Conservation (phyloP, 92 coral and sea anemone genomes). For the Porites cylindrica region DNA sequence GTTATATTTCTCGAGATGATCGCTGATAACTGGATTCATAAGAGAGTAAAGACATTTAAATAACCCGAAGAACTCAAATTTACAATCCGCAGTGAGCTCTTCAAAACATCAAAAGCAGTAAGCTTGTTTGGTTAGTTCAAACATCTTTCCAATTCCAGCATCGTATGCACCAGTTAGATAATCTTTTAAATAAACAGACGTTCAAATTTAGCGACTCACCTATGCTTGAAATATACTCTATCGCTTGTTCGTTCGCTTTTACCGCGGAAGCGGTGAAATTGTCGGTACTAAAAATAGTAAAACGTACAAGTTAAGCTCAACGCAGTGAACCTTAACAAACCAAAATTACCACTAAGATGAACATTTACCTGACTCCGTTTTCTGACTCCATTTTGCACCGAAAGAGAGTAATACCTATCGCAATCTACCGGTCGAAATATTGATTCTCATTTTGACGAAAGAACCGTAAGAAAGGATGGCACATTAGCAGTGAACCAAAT, state of each 20-base stretch:
- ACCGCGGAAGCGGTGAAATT: conserved; percentile 13
- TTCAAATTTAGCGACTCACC: conserved; percentile 60
- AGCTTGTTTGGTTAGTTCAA: conserved; percentile 5
- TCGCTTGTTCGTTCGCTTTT: conserved; percentile 82
- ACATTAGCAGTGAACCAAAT: conserved; percentile 5
- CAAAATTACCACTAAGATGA: not conserved
- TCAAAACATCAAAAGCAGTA: not conserved
- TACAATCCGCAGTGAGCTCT: not conserved
- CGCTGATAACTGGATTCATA: not conserved
- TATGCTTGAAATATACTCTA: conserved; percentile 74
- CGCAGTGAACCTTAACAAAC: not conserved
- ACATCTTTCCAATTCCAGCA: not conserved
- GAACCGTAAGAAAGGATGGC: conserved; percentile 5
- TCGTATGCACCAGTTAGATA: not conserved
- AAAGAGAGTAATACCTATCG: not conserved
- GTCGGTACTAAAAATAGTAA: conserved; percentile 34
- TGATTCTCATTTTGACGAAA: not conserved
- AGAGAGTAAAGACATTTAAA: not conserved
- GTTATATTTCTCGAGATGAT: not conserved
- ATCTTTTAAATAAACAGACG: not conserved
- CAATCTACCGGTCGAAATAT: conserved; percentile 4
- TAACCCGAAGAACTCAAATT: conserved; percentile 2
- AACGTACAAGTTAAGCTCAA: not conserved
- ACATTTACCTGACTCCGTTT: conserved; percentile 30
- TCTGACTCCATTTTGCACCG: conserved; percentile 30